phyloP scores from a whole-genome alignment of 2,797 vertebrate species.

The Trichosurus vulpecula region DNA sequence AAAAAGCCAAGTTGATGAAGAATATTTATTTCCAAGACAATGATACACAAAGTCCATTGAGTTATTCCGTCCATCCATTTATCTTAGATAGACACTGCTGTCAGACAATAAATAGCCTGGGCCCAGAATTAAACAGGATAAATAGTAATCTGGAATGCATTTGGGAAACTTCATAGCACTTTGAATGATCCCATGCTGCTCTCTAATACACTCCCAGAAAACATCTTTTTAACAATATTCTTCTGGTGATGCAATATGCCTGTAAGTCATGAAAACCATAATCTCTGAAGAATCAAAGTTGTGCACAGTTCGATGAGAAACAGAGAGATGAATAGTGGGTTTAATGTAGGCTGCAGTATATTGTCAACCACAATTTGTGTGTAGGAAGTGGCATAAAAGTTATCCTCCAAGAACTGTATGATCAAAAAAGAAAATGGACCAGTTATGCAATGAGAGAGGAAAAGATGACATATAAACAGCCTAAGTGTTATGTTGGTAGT shows the following conservation, averaged over 20 bases:
- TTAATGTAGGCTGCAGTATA: neutral
- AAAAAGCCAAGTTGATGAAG: neutral
- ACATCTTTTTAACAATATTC: neutral
- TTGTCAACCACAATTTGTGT: neutral
- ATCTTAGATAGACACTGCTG: neutral
- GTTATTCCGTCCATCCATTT: neutral
- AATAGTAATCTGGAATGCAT: neutral
- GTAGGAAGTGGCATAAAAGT: neutral
- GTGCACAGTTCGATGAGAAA: neutral
- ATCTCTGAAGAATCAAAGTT: neutral
- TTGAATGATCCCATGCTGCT: neutral
- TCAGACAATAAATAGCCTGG: neutral
- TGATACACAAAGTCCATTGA: neutral
- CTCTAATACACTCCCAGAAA: neutral
- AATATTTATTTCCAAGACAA: neutral
- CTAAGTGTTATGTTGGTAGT: neutral
- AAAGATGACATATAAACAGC: neutral
- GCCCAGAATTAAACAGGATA: neutral
- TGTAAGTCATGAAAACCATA: neutral
- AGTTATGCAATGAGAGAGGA: neutral
- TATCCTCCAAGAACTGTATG: neutral
- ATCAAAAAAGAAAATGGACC: neutral
- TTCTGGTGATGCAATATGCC: neutral
- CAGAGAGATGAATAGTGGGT: neutral
- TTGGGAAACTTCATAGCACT: neutral